Evolutionary conservation across 2,797 vertebrate genomes (phyloP).

Genomic region (Gallinago stenura): DNA sequence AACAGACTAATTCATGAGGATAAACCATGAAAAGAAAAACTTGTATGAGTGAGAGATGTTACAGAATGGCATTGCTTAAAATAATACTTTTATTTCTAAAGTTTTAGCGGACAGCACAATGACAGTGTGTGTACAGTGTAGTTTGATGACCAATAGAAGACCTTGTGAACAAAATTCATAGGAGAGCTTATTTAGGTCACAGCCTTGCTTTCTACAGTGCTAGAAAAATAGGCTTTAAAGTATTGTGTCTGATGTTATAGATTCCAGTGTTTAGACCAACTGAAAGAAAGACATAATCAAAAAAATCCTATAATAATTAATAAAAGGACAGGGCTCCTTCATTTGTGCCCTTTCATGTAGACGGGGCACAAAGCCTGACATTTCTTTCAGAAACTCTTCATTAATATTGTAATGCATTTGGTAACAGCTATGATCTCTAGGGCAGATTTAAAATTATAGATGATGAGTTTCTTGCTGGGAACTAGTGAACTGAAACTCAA

Average conservation of each 20-base stretch:
- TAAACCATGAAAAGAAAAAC: background rate
- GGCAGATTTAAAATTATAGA: background rate
- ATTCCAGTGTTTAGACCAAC: background rate
- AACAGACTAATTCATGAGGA: background rate
- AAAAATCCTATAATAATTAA: background rate
- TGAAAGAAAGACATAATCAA: background rate
- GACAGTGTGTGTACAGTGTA: rapidly evolving
- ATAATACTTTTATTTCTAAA: background rate
- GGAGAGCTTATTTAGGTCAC: background rate
- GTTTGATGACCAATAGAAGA: background rate
- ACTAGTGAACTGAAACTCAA: background rate
- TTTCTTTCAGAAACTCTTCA: background rate
- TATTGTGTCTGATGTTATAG: background rate
- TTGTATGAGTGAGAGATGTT: background rate
- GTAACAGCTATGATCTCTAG: background rate
- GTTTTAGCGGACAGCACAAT: background rate
- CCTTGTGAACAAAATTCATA: background rate
- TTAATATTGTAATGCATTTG: background rate
- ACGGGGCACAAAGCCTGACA: background rate
- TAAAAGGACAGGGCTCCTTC: background rate
- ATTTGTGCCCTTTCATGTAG: background rate
- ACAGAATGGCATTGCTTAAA: background rate
- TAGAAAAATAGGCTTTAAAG: background rate
- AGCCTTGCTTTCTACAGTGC: background rate
- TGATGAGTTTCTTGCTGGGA: background rate